Conservation (phyloP, 2,797 vertebrate species). For the Halcyon chelicuti region DNA sequence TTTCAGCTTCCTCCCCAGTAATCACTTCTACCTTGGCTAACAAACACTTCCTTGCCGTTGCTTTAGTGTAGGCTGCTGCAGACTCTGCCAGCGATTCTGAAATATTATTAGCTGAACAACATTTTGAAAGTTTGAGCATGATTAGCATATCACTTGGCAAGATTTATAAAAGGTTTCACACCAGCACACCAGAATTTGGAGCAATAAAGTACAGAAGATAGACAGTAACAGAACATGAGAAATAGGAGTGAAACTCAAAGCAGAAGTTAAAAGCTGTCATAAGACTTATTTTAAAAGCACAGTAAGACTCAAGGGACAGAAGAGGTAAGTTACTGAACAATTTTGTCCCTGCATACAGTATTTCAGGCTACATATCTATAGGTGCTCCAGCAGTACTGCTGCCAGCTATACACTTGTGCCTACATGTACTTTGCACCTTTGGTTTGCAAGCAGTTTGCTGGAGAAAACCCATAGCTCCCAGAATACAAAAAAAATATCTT, state of each 20-base stretch:
- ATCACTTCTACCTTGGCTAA: constrained; percentile 97
- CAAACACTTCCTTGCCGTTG: constrained; percentile 95
- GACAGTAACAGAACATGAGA: rapidly evolving
- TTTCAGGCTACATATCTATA: neutral
- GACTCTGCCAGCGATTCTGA: constrained; percentile 98
- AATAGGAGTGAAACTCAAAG: neutral
- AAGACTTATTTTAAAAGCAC: neutral
- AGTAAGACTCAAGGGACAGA: neutral
- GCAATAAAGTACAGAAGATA: neutral
- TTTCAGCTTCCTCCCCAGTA: constrained; percentile 97
- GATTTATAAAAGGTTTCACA: neutral
- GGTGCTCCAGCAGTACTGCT: neutral
- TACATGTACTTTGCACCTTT: neutral
- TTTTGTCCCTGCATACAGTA: neutral
- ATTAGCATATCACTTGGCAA: neutral
- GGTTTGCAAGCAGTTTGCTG: neutral
- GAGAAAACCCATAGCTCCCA: neutral
- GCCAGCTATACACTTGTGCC: neutral
- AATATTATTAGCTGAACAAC: constrained; percentile 84
- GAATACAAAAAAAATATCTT: neutral
- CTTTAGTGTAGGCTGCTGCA: constrained; percentile 98
- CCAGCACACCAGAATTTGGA: neutral
- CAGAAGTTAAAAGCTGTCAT: neutral
- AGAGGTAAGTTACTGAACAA: neutral
- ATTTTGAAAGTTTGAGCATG: constrained; percentile 5